phyloP scores from a whole-genome alignment of 2,797 vertebrate genomes.

The Intellagama lesueurii region DNA sequence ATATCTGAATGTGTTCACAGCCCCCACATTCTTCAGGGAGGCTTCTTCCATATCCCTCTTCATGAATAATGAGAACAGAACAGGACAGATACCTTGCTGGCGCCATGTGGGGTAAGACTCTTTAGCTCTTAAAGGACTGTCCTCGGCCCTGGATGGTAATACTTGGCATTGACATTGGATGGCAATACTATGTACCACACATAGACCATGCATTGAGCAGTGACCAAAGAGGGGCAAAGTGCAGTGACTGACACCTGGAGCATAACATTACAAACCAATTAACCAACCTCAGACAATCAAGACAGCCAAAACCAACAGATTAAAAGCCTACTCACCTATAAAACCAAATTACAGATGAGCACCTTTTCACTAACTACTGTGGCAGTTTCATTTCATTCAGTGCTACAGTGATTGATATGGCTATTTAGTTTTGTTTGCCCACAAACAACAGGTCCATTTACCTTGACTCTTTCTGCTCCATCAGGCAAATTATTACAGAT shows the following conservation, averaged over 20 bases:
- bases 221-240: constrained; percentile 46
- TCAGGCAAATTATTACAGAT: constrained; percentile 33
- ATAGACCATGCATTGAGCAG: constrained; percentile 46
- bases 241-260: constrained; percentile 50
- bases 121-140: constrained; percentile 57
- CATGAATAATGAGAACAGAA: not conserved
- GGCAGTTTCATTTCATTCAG: constrained; percentile 58
- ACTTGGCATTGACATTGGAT: constrained; percentile 8
- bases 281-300: not conserved
- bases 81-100: not conserved
- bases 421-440: constrained; percentile 50
- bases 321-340: constrained; percentile 64
- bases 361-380: constrained; percentile 58
- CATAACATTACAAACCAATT: constrained; percentile 17
- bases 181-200: constrained; percentile 7
- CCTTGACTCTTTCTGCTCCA: constrained; percentile 52
- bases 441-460: constrained; percentile 59
- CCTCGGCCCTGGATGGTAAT: constrained; percentile 50
- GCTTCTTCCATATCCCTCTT: too few species aligned
- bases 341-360: constrained; percentile 49
- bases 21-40: too few species aligned
- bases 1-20: too few species aligned
- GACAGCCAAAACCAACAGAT: constrained; percentile 60
- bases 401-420: constrained; percentile 53
- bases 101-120: constrained; percentile 43